Base-by-base conservation (phyloP, 1,140 invertebrate genomes). In the Rhynchophorus ferrugineus region DNA sequence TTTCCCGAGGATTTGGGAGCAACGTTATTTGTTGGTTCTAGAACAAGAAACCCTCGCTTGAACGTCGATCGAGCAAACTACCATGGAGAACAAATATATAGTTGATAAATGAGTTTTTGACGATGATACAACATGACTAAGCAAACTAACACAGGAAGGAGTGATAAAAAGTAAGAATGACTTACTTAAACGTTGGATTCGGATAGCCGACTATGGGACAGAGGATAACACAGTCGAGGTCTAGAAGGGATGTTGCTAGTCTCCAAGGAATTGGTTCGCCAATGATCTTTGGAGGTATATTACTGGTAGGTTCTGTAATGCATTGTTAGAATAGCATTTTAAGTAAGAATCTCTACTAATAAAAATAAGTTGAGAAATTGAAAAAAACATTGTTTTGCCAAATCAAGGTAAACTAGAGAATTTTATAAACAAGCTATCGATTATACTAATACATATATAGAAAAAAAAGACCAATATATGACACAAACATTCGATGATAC, bases 201-300 rank as follows among this genome's bases (percentile, higher is more conserved):
- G 84, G 83, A 71, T 76, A 83, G 61, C 81, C 82, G 71, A 85
- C 82, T 39, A 83, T 81, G 49, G 78, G 73, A 68, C 69, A 80
- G 55, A 71, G 69, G 55, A 71, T 44, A 34, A 61, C 60, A 45
- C 66, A 56, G 44, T 60, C 62, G 3, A 57, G 47, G 34, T 63
- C 44, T 57, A 58, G 34, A 42, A 52, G 49, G 43, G 80, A 77
- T 65, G 80, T 79, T 45, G 82, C 73, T 52, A 71, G 66, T 62
- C 65, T 72, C 60, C 69, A 68, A 37, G 69, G 59, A 41, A 65
- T 70, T 59, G 57, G 66, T 60, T 71, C 70, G 16, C 74, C 75
- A 24, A 73, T 63, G 35, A 71, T 50, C 63, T 73, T 73, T 33
- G 79, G 74, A 22, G 73, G 63, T 54, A 76, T 68, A 66, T 76